phyloP scores from a whole-genome alignment of 2,797 vertebrate species.

The Cichlasoma orientale region DNA sequence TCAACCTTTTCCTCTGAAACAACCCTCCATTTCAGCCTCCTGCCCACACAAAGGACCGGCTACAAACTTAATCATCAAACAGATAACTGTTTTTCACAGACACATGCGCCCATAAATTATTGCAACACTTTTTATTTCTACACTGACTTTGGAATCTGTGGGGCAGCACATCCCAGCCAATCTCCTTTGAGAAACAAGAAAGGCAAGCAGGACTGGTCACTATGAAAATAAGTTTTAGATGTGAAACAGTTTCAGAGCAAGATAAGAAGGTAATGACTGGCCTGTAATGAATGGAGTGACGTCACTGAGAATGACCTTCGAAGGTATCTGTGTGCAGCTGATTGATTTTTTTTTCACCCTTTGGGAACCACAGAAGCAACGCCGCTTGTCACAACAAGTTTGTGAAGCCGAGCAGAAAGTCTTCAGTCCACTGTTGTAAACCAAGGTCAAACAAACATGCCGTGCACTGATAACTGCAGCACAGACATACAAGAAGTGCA shows the following conservation, averaged over 20 bases:
- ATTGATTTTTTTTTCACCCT: constrained; percentile 41
- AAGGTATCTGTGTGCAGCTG: constrained; percentile 32
- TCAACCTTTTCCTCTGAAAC: constrained; percentile 24
- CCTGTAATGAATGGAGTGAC: not conserved
- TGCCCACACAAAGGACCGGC: constrained; percentile 1
- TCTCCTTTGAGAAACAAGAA: not conserved
- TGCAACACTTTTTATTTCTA: not conserved
- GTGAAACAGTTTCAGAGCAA: not conserved
- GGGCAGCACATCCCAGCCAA: not conserved
- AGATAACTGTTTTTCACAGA: constrained; percentile 2
- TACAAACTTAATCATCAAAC: constrained; percentile 17
- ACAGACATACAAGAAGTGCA: not conserved
- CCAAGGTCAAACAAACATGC: constrained; percentile 53
- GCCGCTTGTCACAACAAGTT: constrained; percentile 57
- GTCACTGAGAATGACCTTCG: constrained; percentile 13
- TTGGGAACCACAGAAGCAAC: constrained; percentile 57
- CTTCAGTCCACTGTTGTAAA: constrained; percentile 42
- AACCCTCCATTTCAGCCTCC: not conserved
- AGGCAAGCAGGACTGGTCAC: not conserved
- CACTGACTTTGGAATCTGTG: not conserved
- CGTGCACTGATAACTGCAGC: not conserved
- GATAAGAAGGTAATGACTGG: not conserved
- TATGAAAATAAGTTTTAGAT: not conserved
- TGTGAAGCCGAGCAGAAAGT: constrained; percentile 55
- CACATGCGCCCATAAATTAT: constrained; percentile 17